These are phyloP conservation scores for Nomada goodeniana DNA, from an alignment of 2,888 invertebrate genomes.

Conservation along the genomic window DNA sequence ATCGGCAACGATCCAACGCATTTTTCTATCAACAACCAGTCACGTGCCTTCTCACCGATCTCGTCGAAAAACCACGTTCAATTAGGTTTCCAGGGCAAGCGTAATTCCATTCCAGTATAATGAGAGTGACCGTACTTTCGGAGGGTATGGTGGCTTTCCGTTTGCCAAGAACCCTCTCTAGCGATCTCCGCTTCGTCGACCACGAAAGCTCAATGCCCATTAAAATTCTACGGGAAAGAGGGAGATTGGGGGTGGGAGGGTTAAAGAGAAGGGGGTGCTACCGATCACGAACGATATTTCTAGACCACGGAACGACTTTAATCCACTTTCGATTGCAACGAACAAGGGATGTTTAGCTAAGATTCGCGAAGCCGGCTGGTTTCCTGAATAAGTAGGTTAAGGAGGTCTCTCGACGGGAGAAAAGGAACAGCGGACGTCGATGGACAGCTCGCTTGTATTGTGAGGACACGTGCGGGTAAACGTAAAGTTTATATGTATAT, in stretches of 20 bases:
- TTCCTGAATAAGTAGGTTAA: constrained; percentile 45
- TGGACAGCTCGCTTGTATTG: constrained; percentile 29
- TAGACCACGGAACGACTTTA: constrained; percentile 29
- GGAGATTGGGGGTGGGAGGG: neutral
- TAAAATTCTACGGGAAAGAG: constrained; percentile 33
- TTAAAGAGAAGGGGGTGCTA: neutral
- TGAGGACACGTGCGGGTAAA: constrained; percentile 29
- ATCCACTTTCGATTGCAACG: constrained; percentile 46
- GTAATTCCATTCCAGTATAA: constrained; percentile 54
- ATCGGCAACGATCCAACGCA: neutral
- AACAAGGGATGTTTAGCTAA: constrained; percentile 38
- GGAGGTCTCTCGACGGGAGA: neutral
- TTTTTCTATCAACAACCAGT: neutral
- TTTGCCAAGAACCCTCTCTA: constrained; percentile 37
- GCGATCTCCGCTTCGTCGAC: constrained; percentile 16
- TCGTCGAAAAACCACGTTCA: constrained; percentile 13
- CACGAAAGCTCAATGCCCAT: constrained; percentile 26
- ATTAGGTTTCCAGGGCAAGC: constrained; percentile 59
- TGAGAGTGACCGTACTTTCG: constrained; percentile 56
- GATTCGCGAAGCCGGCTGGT: constrained; percentile 34
- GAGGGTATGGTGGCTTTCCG: constrained; percentile 42
- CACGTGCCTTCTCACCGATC: neutral
- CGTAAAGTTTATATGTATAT: constrained; percentile 14
- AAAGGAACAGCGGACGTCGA: neutral
- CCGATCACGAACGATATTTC: constrained; percentile 28